Evolutionary conservation across 2,113 vertebrate species (phyloP).

Genomic region (Perca flavescens): DNA sequence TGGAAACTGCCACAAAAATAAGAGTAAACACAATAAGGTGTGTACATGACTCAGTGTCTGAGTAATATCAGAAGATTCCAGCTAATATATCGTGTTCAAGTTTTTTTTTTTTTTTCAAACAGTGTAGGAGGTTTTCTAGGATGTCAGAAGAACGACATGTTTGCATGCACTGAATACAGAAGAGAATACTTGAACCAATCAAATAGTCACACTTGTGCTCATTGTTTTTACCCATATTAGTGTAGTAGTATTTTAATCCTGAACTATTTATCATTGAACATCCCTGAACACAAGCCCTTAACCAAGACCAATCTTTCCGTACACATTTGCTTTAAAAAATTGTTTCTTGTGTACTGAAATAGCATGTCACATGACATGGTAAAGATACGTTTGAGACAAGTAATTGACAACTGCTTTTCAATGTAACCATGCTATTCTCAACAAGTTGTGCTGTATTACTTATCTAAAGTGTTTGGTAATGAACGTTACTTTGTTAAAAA

Average conservation of each 20-base stretch:
- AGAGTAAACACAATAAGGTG: conserved; percentile 21
- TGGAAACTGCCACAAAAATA: conserved; percentile 36
- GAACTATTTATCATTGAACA: not conserved
- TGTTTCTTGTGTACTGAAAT: too few species aligned
- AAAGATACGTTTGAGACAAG: too few species aligned
- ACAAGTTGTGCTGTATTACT: too few species aligned
- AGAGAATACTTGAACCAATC: not conserved
- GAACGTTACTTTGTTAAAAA: too few species aligned
- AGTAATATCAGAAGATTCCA: conserved; percentile 12
- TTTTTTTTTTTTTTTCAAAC: not conserved
- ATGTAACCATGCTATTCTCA: too few species aligned
- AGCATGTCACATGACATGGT: too few species aligned
- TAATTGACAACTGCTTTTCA: too few species aligned
- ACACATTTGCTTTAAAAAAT: not conserved
- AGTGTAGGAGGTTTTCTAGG: not conserved
- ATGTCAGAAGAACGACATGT: not conserved
- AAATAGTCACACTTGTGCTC: too few species aligned
- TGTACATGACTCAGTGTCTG: conserved; percentile 21
- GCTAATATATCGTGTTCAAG: not conserved
- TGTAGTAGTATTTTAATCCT: too few species aligned
- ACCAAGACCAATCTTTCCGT: not conserved
- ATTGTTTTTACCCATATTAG: not conserved
- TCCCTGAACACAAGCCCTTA: not conserved
- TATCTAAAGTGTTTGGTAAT: too few species aligned
- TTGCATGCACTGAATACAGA: not conserved